phyloP scores from a whole-genome alignment of 2,797 vertebrate genomes.

The Xiphorhynchus erythropygius region DNA sequence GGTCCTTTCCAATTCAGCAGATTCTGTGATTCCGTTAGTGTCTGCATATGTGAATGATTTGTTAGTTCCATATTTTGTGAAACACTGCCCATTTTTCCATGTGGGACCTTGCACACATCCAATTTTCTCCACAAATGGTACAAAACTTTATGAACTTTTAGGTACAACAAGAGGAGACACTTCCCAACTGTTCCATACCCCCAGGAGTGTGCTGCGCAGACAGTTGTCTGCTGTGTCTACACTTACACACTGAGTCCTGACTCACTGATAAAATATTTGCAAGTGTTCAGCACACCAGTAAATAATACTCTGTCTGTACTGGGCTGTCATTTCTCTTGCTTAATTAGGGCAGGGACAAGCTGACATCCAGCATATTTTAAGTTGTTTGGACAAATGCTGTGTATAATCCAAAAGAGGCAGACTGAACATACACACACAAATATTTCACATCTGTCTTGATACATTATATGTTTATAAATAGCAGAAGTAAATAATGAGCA shows the following conservation, averaged over 20 bases:
- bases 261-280: background rate
- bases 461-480: background rate
- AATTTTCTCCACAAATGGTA: background rate
- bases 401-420: background rate
- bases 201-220: background rate
- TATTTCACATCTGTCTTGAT: background rate
- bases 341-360: background rate
- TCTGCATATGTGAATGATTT: background rate
- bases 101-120: accelerated
- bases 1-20: background rate
- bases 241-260: background rate
- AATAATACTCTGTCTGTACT: background rate
- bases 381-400: background rate
- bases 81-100: accelerated
- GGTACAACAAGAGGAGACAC: background rate
- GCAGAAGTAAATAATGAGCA: background rate
- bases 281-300: background rate
- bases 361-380: background rate
- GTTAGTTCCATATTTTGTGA: background rate
- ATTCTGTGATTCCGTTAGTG: background rate
- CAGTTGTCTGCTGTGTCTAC: background rate
- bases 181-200: background rate
- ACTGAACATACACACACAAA: background rate
- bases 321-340: background rate
- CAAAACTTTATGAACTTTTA: background rate